phyloP scores from a whole-genome alignment of 1,140 invertebrate genomes.

The Coenobita brevimanus region DNA sequence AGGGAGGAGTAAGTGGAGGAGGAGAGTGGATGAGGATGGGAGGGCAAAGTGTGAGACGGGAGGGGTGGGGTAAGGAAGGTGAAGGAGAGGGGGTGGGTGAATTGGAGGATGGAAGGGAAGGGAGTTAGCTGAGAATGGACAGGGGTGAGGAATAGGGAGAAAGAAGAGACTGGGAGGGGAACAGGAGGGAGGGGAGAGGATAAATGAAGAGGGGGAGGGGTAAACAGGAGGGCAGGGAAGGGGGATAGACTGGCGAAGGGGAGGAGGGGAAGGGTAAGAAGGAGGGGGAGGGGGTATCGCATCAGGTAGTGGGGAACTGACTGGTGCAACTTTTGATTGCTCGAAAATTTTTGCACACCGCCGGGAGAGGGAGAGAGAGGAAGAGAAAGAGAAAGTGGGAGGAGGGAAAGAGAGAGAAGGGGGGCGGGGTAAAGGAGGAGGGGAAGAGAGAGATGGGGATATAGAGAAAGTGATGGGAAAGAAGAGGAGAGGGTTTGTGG shows the following conservation, averaged over 20 bases:
- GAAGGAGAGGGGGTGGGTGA: background rate
- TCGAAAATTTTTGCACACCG: too few species aligned
- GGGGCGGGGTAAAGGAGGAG: too few species aligned
- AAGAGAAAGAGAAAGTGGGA: background rate
- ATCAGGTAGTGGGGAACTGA: too few species aligned
- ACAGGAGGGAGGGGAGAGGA: background rate
- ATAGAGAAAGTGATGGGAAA: too few species aligned
- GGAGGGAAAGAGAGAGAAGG: too few species aligned
- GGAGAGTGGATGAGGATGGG: background rate
- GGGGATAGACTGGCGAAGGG: too few species aligned
- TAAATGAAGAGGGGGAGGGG: background rate
- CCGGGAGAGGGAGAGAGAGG: background rate
- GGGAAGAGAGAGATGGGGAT: too few species aligned
- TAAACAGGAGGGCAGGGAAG: too few species aligned
- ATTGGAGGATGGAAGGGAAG: background rate
- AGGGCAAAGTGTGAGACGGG: background rate
- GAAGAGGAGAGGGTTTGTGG: background rate
- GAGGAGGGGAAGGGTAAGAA: too few species aligned
- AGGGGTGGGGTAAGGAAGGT: background rate
- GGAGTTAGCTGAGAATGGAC: background rate
- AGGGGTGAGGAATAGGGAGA: background rate
- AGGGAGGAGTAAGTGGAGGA: background rate
- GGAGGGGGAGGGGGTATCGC: background rate
- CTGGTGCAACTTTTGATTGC: too few species aligned
- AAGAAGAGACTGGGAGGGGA: background rate